These are phyloP conservation scores for Drosophila barbarae DNA, from an alignment of 2,888 invertebrate species.

Conservation along the genomic window DNA sequence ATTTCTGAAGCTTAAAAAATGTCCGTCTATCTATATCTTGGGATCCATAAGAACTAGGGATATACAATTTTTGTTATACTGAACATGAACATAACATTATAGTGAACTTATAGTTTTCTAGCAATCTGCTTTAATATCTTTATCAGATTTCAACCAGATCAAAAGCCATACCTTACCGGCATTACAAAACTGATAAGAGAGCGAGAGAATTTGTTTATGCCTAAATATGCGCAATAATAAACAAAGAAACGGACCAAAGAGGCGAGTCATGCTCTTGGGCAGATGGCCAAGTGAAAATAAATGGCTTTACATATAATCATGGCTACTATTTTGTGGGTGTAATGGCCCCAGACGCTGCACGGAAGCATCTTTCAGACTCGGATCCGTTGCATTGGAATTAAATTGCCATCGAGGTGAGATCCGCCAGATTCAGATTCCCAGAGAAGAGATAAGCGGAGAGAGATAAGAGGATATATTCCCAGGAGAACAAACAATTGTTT, in stretches of 20 bases:
- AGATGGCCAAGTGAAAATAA: slow-evolving; percentile 56
- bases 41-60: not conserved
- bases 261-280: slow-evolving; percentile 68
- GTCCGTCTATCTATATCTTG: not conserved
- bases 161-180: slow-evolving; percentile 13
- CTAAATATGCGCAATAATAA: slow-evolving; percentile 55
- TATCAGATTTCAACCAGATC: not conserved
- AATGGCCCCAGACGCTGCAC: slow-evolving; percentile 45
- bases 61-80: not conserved
- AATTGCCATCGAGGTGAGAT: slow-evolving; percentile 26
- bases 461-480: slow-evolving; percentile 23
- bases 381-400: slow-evolving; percentile 23
- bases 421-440: slow-evolving; percentile 4
- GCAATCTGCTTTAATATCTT: not conserved
- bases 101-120: not conserved
- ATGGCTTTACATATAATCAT: slow-evolving; percentile 38
- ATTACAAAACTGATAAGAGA: slow-evolving; percentile 35
- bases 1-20: no score
- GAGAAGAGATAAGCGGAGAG: slow-evolving; percentile 5
- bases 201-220: slow-evolving; percentile 46
- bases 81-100: not conserved
- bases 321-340: slow-evolving; percentile 53
- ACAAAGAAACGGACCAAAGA: slow-evolving; percentile 44
- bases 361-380: slow-evolving; percentile 44
- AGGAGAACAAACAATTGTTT: slow-evolving; percentile 8